These are phyloP conservation scores for Pimephales promelas DNA, from an alignment of 2,113 vertebrate genomes.

Conservation along the genomic window DNA sequence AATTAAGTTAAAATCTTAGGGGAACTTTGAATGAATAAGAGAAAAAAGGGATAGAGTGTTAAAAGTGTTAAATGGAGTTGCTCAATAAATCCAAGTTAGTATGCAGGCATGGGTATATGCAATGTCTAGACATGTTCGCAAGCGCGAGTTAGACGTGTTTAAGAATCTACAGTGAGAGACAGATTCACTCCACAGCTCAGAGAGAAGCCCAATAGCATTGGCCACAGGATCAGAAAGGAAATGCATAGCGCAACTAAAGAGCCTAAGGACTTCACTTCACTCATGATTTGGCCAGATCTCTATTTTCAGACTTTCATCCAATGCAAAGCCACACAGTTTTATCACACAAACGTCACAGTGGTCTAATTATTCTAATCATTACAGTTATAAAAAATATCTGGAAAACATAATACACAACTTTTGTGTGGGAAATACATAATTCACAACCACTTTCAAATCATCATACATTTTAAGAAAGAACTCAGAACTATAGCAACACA, in stretches of 20 bases:
- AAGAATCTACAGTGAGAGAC: background rate
- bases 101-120: background rate
- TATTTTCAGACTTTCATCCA: slow-evolving; percentile 41
- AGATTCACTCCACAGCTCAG: background rate
- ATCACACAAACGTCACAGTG: slow-evolving; percentile 5
- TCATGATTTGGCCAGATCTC: background rate
- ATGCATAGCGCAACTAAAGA: background rate
- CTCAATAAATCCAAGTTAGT: slow-evolving; percentile 13
- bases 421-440: background rate
- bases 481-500: background rate
- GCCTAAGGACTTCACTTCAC: background rate
- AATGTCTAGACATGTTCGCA: background rate
- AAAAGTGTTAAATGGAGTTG: background rate
- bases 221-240: background rate
- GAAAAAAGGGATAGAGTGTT: background rate
- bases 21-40: background rate
- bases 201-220: background rate
- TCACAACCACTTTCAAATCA: background rate
- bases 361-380: background rate
- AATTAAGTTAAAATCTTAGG: background rate
- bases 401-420: background rate
- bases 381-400: background rate
- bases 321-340: slow-evolving; percentile 50
- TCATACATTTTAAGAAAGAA: background rate
- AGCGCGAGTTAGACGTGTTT: background rate